Conservation (phyloP, 2,797 vertebrate species). For the Esox masquinongy region DNA sequence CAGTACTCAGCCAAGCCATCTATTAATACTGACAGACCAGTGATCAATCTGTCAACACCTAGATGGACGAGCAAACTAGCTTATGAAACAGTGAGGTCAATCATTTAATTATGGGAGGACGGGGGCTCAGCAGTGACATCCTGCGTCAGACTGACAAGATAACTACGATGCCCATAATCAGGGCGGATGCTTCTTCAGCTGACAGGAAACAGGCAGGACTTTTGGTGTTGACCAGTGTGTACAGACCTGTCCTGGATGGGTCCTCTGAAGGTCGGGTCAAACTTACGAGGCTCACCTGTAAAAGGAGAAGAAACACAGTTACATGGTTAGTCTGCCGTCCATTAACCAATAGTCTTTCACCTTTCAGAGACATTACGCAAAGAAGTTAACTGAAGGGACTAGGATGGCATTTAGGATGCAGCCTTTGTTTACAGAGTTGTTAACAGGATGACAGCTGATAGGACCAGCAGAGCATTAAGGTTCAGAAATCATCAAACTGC, state of each 20-base stretch:
- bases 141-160: background rate
- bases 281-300: slow-evolving; percentile 88
- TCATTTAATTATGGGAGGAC: background rate
- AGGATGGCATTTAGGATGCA: background rate
- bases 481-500: background rate
- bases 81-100: slow-evolving; percentile 46
- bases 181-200: background rate
- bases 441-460: background rate
- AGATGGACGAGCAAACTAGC: slow-evolving; percentile 29
- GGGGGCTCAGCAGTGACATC: background rate
- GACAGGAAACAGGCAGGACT: background rate
- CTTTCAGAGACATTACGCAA: no score
- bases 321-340: slow-evolving; percentile 12
- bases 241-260: slow-evolving; percentile 86
- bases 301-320: slow-evolving; percentile 54
- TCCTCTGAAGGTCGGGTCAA: slow-evolving; percentile 91
- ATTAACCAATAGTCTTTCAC: background rate
- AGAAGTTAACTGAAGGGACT: no score
- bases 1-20: slow-evolving; percentile 45
- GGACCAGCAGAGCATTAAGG: background rate
- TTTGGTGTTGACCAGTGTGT: background rate
- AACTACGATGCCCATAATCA: background rate
- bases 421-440: background rate
- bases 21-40: slow-evolving; percentile 63
- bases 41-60: slow-evolving; percentile 54